Evolutionary conservation across 1,140 invertebrate species (phyloP).

Genomic region (Brachionus calyciflorus): DNA sequence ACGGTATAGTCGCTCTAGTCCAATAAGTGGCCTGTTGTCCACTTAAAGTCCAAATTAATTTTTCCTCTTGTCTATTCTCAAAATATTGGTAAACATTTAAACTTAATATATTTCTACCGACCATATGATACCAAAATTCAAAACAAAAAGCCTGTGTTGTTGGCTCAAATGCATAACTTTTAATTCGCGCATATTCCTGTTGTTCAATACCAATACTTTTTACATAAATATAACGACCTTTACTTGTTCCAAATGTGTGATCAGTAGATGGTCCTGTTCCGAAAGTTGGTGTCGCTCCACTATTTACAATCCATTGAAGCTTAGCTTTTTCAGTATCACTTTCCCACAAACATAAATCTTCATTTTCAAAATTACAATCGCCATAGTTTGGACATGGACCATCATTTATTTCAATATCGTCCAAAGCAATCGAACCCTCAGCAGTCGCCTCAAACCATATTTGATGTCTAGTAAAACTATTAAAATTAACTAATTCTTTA

Average conservation of each 20-base stretch:
- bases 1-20: constrained; percentile 30
- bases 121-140: constrained; percentile 46
- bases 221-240: constrained; percentile 58
- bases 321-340: constrained; percentile 49
- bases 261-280: constrained; percentile 65
- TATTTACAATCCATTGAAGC: constrained; percentile 55
- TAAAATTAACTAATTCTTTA: background rate
- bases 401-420: constrained; percentile 49
- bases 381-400: constrained; percentile 48
- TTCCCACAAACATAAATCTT: constrained; percentile 64
- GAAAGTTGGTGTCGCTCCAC: constrained; percentile 50
- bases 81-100: constrained; percentile 39
- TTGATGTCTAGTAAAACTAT: background rate
- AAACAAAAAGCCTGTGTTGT: constrained; percentile 41
- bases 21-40: constrained; percentile 46
- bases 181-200: constrained; percentile 61
- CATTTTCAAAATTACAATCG: constrained; percentile 56
- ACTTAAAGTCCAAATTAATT: constrained; percentile 11
- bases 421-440: constrained; percentile 48
- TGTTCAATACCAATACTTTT: constrained; percentile 50
- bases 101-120: constrained; percentile 3
- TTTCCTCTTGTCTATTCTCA: background rate
- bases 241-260: constrained; percentile 59
- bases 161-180: constrained; percentile 55
- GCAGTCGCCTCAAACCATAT: constrained; percentile 9